Conservation (phyloP, 2,113 vertebrate genomes). For the Hippopotamus amphibius region DNA sequence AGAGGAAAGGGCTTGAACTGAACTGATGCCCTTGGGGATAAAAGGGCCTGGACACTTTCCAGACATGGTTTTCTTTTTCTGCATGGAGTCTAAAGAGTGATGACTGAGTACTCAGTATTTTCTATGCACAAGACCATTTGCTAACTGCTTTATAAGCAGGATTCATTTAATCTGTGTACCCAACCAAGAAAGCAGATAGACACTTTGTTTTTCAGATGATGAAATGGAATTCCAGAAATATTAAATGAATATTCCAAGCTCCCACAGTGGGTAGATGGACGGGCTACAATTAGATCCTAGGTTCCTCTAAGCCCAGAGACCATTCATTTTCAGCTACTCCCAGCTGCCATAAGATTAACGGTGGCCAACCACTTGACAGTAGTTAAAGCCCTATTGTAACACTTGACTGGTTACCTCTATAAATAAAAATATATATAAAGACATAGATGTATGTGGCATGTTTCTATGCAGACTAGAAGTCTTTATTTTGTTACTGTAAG, state of each 20-base stretch:
- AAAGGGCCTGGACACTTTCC: neutral
- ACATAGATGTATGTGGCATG: neutral
- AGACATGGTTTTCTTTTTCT: neutral
- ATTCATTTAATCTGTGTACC: neutral
- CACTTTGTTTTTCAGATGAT: neutral
- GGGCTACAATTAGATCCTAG: fast-evolving
- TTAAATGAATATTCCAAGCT: neutral
- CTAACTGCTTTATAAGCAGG: neutral
- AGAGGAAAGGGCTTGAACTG: too few species aligned
- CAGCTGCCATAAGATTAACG: neutral
- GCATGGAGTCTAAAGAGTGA: neutral
- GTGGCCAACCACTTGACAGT: neutral
- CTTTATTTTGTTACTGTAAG: constrained; percentile 7
- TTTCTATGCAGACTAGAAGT: neutral
- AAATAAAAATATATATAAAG: neutral
- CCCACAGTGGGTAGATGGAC: neutral
- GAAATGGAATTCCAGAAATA: neutral
- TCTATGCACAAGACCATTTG: neutral
- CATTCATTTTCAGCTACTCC: neutral
- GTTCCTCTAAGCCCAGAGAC: neutral
- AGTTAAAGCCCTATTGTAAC: neutral
- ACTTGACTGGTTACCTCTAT: neutral
- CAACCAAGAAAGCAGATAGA: neutral
- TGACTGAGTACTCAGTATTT: neutral
- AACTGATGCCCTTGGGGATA: neutral